A percentile compares a stretch with the other conserved stretches of the same genome.
These are phyloP conservation scores for Sciaenops ocellatus DNA, from an alignment of 2,797 vertebrate genomes.

Conservation along the genomic window DNA sequence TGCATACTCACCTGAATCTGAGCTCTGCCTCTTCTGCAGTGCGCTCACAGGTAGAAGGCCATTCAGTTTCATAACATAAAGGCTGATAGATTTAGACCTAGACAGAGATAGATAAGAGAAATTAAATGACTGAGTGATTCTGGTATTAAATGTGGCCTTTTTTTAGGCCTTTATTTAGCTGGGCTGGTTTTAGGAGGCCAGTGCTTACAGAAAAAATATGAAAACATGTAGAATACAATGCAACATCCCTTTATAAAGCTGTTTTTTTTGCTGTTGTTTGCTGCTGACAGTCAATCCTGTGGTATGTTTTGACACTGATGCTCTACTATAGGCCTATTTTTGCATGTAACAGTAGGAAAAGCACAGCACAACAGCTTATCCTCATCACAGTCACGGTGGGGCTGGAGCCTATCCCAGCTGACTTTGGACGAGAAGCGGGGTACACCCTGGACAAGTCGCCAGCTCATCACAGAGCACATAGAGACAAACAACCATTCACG, in stretches of 20 bases:
- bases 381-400: too few relatives aligned
- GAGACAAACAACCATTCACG: too few relatives aligned
- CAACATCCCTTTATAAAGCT: neutral
- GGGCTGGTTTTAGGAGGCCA: neutral
- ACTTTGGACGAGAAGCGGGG: too few relatives aligned
- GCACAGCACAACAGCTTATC: too few relatives aligned
- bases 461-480: too few relatives aligned
- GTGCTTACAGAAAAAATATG: neutral
- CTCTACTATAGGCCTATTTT: neutral
- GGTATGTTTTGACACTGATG: neutral
- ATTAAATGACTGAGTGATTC: neutral
- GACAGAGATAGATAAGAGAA: neutral
- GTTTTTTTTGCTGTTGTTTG: too few relatives aligned
- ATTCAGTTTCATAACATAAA: neutral
- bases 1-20: conserved; percentile 23
- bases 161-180: neutral
- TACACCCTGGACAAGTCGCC: too few relatives aligned
- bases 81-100: neutral
- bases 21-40: neutral
- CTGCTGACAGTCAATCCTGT: too few relatives aligned
- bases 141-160: neutral
- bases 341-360: neutral
- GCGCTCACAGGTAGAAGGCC: neutral
- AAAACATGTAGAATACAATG: neutral
- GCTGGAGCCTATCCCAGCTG: too few relatives aligned